Evolutionary conservation across 2,113 vertebrate species (phyloP).

Genomic region (Panthera tigris): DNA sequence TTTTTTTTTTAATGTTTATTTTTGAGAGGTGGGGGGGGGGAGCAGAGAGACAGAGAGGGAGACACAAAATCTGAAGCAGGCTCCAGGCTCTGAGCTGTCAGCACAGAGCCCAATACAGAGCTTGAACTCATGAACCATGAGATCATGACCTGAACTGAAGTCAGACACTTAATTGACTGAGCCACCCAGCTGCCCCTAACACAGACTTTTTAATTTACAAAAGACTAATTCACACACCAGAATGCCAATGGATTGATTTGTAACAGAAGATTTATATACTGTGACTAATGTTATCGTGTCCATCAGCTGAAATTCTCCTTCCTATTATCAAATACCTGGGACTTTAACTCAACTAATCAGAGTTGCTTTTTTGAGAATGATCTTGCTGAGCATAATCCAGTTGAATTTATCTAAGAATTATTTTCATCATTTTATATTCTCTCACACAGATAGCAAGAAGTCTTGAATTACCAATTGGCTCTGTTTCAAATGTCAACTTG

Average conservation of each 20-base stretch:
- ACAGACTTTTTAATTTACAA: background rate
- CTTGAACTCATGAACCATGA: no score
- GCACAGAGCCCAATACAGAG: no score
- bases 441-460: background rate
- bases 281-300: background rate
- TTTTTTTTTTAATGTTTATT: background rate
- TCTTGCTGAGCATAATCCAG: background rate
- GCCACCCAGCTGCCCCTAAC: background rate
- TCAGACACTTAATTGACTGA: no score
- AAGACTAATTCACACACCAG: background rate
- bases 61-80: no score
- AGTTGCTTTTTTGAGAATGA: background rate
- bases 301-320: background rate
- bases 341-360: background rate
- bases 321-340: background rate
- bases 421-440: background rate
- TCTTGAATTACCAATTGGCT: background rate
- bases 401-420: background rate
- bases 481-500: background rate
- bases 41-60: no score
- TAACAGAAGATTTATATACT: background rate
- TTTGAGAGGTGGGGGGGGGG: no score
- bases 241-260: background rate
- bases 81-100: no score
- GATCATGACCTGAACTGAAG: no score